Evolutionary conservation across 2,797 vertebrate genomes (phyloP).

Genomic region (Pteronotus mesoamericanus): DNA sequence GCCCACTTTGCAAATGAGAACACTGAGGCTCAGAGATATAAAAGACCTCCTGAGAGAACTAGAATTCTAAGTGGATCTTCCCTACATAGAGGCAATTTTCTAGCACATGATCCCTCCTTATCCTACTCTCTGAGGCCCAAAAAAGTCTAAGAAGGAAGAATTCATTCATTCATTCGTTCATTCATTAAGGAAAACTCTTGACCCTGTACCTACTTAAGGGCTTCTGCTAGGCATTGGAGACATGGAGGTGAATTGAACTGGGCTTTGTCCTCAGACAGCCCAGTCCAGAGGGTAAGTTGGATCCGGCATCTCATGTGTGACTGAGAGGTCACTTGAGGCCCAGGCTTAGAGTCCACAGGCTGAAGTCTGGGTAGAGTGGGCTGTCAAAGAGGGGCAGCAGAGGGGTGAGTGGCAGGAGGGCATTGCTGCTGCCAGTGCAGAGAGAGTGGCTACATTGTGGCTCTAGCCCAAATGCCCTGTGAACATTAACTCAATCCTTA

Average conservation of each 20-base stretch:
- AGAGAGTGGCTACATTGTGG: not conserved
- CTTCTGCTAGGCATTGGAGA: not conserved
- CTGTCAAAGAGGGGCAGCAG: not conserved
- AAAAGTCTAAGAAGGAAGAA: not conserved
- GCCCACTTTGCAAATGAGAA: not conserved
- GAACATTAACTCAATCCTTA: not conserved
- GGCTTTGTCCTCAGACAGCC: not conserved
- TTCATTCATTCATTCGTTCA: not conserved
- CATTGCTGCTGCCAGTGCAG: not conserved
- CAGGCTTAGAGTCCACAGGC: not conserved
- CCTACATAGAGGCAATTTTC: not conserved
- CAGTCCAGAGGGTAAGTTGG: not conserved
- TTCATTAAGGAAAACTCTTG: not conserved
- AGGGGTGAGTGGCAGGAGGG: too few species aligned
- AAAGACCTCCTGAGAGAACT: not conserved
- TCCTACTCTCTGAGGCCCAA: not conserved
- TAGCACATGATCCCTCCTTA: not conserved
- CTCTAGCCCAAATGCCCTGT: not conserved
- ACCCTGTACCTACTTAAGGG: too few species aligned
- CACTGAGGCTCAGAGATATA: accelerated
- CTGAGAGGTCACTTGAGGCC: not conserved
- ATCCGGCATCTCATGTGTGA: too few species aligned
- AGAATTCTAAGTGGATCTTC: too few species aligned
- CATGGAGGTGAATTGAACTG: too few species aligned
- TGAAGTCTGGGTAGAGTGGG: not conserved